Conservation (phyloP, 2,113 vertebrate species). For the Platycercus adscitus region DNA sequence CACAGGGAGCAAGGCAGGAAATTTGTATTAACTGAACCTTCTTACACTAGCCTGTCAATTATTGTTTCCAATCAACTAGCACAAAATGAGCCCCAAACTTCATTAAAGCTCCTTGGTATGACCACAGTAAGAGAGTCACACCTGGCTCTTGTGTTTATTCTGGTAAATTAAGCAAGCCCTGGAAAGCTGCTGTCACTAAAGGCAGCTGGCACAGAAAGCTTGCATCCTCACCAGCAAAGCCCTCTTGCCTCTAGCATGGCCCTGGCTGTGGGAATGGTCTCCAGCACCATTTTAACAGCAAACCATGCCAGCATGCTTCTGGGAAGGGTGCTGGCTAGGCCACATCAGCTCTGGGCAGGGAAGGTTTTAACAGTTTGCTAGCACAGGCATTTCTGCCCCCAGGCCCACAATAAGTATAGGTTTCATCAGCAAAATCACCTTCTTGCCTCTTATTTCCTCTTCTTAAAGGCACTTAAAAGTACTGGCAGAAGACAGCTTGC, state of each 20-base stretch:
- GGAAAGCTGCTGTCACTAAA: not conserved
- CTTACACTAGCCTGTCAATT: not conserved
- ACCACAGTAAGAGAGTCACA: not conserved
- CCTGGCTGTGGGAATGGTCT: not conserved
- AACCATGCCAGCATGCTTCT: not conserved
- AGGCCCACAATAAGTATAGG: too few species aligned
- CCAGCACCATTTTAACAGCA: not conserved
- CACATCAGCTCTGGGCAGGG: not conserved
- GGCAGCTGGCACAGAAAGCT: not conserved
- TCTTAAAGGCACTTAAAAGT: not conserved
- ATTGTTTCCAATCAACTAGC: not conserved
- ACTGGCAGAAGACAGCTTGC: not conserved
- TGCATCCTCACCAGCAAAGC: not conserved
- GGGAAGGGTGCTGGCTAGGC: not conserved
- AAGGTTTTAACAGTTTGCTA: not conserved
- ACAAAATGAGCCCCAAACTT: not conserved
- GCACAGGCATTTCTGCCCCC: not conserved
- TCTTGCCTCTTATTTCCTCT: not conserved
- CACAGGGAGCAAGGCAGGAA: not conserved
- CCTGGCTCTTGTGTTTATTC: not conserved
- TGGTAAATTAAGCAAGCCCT: not conserved
- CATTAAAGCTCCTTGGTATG: not conserved
- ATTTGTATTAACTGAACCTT: not conserved
- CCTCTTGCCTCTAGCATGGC: not conserved
- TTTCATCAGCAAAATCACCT: not conserved